Evolutionary conservation across 2,888 invertebrate genomes (phyloP), one percentile per base, ranked within the genome.

Genomic region (Ormia ochracea): DNA sequence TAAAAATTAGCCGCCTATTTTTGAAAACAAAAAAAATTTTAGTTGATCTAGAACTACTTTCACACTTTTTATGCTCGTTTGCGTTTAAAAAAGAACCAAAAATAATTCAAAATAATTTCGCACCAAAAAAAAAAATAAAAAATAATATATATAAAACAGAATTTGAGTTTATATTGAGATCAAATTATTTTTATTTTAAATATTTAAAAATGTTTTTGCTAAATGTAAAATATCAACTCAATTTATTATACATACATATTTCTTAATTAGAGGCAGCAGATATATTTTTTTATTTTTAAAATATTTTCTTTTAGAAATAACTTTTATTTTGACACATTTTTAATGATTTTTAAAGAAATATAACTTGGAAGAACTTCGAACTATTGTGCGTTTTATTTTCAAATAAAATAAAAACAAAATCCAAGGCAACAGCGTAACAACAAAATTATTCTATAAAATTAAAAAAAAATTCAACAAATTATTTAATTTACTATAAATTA

Each of bases 331-430:
- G 38, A 68, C 28, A 63, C 12, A 56, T 65, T 74, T 76, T 76
- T 56, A 56, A 76, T 68, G 50, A 70, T 65, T 79, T 75, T 79
- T 59, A 74, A 79, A 79, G 43, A 28, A 59, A 75, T 66, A 59
- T 26, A 73, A 63, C 50, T 72, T 76, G 80, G 80, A 80, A 80
- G 80, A 80, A 76, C 80, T 72, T 68, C 56, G 61, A 75, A 79
- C 66, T 43, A 70, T 50, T 78, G 65, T 23, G n/a, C n/a, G 56
- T 21, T 23, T 58, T 73, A 45, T 45, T 50, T 50, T n/a, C n/a
- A n/a, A n/a, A n/a, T n/a, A n/a, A n/a, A n/a, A n/a, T n/a, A n/a
- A n/a, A 48, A 52, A 73, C 38, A 56, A 78, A 68, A 80, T 52
- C 68, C 72, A 76, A 80, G 80, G 80, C 80, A 80, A 73, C 76